A percentile compares a stretch with the other conserved stretches of the same genome.
These are phyloP conservation scores for Petroica traversi DNA, from an alignment of 2,113 vertebrate species.

Conservation along the genomic window DNA sequence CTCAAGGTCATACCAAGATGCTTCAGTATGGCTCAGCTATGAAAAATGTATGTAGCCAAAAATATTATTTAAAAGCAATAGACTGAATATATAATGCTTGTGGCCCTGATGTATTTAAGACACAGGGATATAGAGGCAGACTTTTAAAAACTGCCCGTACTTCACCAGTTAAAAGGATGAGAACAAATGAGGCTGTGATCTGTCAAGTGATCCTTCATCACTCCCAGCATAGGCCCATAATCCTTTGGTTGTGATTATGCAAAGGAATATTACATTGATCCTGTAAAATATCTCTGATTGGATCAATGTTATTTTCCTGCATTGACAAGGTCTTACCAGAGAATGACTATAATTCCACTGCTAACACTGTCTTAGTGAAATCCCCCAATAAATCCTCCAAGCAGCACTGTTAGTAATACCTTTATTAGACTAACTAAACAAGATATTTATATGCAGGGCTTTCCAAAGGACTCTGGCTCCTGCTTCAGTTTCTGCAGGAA, in stretches of 20 bases:
- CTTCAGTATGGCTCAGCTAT: neutral
- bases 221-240: conserved; percentile 29
- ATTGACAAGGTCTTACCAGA: conserved; percentile 61
- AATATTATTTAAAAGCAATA: conserved; percentile 20
- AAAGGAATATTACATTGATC: conserved; percentile 66
- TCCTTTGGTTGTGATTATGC: conserved; percentile 52
- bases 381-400: conserved; percentile 75
- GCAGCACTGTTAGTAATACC: conserved; percentile 67
- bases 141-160: neutral
- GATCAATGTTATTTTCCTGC: conserved; percentile 63
- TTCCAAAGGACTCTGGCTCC: conserved; percentile 11
- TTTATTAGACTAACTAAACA: conserved; percentile 72
- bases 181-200: conserved; percentile 44
- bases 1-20: conserved; percentile 19
- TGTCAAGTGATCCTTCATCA: conserved; percentile 40
- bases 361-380: conserved; percentile 74
- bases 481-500: conserved; percentile 5
- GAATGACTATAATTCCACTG: conserved; percentile 69
- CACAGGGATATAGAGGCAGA: neutral
- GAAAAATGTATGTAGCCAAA: neutral
- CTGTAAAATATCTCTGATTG: conserved; percentile 69
- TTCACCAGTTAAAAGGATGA: conserved; percentile 17
- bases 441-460: conserved; percentile 62
- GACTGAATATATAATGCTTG: neutral
- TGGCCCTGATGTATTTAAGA: neutral